Percentiles rank a stretch among this genome's conserved stretches.
phyloP scores from a whole-genome alignment of 2,113 vertebrate genomes.

The Tyto alba region DNA sequence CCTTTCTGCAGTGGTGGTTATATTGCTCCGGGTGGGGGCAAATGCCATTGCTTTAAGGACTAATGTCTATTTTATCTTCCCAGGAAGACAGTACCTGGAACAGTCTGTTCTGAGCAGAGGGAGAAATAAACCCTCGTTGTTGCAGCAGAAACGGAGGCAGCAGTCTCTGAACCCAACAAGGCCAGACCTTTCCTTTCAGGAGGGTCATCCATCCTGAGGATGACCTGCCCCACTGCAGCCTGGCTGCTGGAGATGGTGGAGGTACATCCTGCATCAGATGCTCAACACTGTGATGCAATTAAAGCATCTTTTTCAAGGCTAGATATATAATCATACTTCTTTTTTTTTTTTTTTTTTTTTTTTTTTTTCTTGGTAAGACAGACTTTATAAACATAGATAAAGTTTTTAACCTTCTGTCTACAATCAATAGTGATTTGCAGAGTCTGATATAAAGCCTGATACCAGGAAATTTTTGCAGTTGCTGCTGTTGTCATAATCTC shows the following conservation, averaged over 20 bases:
- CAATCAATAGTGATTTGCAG: neutral
- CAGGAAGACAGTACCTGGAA: neutral
- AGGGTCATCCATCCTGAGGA: accelerated
- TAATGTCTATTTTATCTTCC: neutral
- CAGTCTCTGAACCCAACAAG: neutral
- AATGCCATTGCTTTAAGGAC: constrained; percentile 39
- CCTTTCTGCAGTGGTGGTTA: constrained; percentile 7
- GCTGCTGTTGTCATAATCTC: neutral
- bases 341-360: neutral
- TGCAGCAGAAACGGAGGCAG: neutral
- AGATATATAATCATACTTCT: neutral
- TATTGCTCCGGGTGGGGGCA: neutral
- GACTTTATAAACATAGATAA: neutral
- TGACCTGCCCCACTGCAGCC: neutral
- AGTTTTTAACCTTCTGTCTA: neutral
- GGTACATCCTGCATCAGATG: neutral
- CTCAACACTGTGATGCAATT: neutral
- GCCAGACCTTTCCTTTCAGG: neutral
- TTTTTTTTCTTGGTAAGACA: neutral
- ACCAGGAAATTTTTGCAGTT: neutral
- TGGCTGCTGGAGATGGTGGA: neutral
- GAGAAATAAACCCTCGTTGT: neutral
- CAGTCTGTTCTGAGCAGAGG: neutral
- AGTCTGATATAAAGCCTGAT: neutral
- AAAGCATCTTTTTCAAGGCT: neutral